These are phyloP conservation scores for Tragelaphus strepsiceros DNA, from an alignment of 2,113 vertebrate species.

Conservation along the genomic window DNA sequence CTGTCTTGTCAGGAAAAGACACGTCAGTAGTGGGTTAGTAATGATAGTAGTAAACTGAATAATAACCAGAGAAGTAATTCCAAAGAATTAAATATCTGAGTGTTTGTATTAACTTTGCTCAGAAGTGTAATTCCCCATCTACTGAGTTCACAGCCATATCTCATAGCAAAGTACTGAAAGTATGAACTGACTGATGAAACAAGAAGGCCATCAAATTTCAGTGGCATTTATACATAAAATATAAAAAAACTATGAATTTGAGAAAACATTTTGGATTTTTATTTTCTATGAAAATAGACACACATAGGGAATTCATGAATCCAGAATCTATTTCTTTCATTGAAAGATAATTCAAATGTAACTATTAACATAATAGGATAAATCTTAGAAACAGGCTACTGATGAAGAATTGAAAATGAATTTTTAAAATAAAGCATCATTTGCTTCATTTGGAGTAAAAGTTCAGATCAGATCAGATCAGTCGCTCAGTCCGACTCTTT, in stretches of 20 bases:
- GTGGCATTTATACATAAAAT: neutral
- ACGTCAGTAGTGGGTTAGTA: neutral
- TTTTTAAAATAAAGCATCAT: neutral
- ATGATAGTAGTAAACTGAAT: neutral
- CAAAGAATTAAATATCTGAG: conserved; percentile 28
- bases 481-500: too few relatives aligned
- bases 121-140: neutral
- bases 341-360: neutral
- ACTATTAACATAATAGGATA: neutral
- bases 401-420: neutral
- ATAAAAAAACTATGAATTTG: neutral
- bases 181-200: neutral
- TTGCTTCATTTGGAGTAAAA: neutral
- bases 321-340: neutral
- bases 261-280: conserved; percentile 11
- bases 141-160: neutral
- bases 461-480: neutral
- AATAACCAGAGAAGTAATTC: neutral
- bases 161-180: neutral
- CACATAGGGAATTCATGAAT: neutral
- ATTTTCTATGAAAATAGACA: conserved; percentile 10
- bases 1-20: neutral
- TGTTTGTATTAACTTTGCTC: conserved; percentile 6
- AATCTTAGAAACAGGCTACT: neutral
- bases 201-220: neutral